Conservation (phyloP, 37 sponge, comb jelly and placozoan genomes). For the Ephydatia muelleri region DNA sequence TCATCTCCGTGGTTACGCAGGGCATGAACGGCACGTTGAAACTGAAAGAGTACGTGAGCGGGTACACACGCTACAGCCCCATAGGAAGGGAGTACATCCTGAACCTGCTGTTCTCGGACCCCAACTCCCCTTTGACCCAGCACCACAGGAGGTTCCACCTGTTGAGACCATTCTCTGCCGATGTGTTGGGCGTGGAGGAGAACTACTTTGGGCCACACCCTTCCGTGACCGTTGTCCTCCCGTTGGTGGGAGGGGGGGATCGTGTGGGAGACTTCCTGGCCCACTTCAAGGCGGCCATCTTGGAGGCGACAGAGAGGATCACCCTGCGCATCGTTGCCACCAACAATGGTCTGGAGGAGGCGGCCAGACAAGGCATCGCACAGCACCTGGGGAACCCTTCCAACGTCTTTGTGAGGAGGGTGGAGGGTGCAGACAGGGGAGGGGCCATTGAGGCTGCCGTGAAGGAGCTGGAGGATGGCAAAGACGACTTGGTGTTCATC, state of each 20-base stretch:
- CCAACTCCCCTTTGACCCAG: background rate
- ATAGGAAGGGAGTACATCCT: conserved; percentile 31
- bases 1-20: background rate
- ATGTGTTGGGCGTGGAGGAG: conserved; percentile 8
- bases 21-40: background rate
- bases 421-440: conserved; percentile 4
- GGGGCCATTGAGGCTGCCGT: conserved; percentile 34
- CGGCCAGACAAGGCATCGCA: background rate
- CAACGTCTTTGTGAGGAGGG: background rate
- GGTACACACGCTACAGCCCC: conserved; percentile 36
- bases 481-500: conserved; percentile 40
- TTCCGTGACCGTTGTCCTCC: conserved; percentile 13
- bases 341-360: conserved; percentile 7
- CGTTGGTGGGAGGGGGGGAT: conserved; percentile 2
- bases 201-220: background rate
- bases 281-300: conserved; percentile 4
- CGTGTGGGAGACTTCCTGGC: conserved; percentile 10
- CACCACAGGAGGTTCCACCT: conserved; percentile 6
- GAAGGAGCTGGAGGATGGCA: conserved; percentile 3
- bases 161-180: conserved; percentile 2
- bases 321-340: conserved; percentile 49
- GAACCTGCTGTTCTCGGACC: conserved; percentile 6
- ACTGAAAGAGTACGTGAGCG: conserved; percentile 9
- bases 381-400: background rate
- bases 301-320: conserved; percentile 13